Conservation (phyloP, 2,113 vertebrate genomes). For the Athene cunicularia region DNA sequence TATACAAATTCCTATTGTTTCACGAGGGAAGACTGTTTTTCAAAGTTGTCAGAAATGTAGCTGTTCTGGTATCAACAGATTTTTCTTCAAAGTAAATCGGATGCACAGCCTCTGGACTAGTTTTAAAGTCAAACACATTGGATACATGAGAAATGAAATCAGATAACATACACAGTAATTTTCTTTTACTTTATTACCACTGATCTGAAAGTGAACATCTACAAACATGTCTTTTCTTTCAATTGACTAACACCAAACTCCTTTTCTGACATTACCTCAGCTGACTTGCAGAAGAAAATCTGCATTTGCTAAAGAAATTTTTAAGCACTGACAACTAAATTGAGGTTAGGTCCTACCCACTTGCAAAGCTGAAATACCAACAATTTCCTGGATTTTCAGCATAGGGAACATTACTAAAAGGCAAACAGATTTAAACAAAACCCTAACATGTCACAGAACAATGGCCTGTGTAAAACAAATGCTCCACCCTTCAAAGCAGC, state of each 20-base stretch:
- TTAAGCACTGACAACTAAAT: not conserved
- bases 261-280: not conserved
- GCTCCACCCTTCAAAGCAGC: not conserved
- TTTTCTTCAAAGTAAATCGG: not conserved
- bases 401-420: not conserved
- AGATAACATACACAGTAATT: slow-evolving; percentile 35
- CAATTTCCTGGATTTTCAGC: not conserved
- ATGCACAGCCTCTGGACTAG: slow-evolving; percentile 16
- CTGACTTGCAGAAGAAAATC: not conserved
- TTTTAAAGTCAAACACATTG: slow-evolving; percentile 35
- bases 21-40: not conserved
- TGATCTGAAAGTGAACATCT: slow-evolving; percentile 17
- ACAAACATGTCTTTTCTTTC: not conserved
- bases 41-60: not conserved
- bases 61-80: not conserved
- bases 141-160: slow-evolving; percentile 56
- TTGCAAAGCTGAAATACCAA: not conserved
- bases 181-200: slow-evolving; percentile 36
- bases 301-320: not conserved
- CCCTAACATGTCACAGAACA: not conserved
- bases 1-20: not conserved
- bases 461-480: not conserved
- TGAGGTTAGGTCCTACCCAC: not conserved
- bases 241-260: not conserved
- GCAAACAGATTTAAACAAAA: not conserved